These are phyloP conservation scores for Cyphomyrus plagiostoma DNA, from an alignment of 2,113 vertebrate genomes.

Conservation along the genomic window DNA sequence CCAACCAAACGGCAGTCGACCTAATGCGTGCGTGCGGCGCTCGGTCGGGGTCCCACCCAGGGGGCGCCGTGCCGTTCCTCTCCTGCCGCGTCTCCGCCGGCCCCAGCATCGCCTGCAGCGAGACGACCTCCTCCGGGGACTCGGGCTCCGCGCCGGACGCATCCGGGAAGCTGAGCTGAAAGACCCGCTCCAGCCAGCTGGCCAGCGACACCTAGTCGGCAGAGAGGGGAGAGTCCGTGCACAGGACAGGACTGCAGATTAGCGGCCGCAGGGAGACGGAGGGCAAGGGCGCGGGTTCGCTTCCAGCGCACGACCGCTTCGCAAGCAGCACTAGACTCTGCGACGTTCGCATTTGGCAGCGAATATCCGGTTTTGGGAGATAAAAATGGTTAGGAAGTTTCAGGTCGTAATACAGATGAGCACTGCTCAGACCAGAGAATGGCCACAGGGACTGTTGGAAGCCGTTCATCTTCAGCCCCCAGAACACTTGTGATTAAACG, in stretches of 20 bases:
- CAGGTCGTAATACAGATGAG: neutral
- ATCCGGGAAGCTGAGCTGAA: conserved; percentile 80
- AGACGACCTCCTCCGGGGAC: conserved; percentile 51
- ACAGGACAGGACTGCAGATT: neutral
- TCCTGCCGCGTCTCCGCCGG: conserved; percentile 49
- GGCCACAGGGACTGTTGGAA: neutral
- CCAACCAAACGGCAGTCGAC: neutral
- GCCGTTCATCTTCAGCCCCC: neutral
- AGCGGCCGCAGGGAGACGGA: neutral
- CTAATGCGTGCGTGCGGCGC: neutral
- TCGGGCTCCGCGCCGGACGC: conserved; percentile 41
- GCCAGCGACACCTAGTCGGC: conserved; percentile 63
- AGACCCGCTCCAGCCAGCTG: conserved; percentile 77
- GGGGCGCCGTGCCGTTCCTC: conserved; percentile 39
- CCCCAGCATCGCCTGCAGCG: conserved; percentile 70
- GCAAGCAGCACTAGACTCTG: neutral
- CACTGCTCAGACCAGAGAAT: neutral
- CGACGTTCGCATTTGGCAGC: neutral
- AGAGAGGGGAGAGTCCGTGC: neutral
- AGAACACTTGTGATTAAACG: neutral
- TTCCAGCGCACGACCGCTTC: neutral
- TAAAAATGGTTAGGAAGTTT: neutral
- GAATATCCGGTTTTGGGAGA: neutral
- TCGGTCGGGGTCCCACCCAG: conserved; percentile 51
- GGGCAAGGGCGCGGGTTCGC: neutral